Percentiles rank a stretch among this genome's conserved stretches.
phyloP scores from a whole-genome alignment of 2,797 vertebrate genomes.

The Lacerta viridis region DNA sequence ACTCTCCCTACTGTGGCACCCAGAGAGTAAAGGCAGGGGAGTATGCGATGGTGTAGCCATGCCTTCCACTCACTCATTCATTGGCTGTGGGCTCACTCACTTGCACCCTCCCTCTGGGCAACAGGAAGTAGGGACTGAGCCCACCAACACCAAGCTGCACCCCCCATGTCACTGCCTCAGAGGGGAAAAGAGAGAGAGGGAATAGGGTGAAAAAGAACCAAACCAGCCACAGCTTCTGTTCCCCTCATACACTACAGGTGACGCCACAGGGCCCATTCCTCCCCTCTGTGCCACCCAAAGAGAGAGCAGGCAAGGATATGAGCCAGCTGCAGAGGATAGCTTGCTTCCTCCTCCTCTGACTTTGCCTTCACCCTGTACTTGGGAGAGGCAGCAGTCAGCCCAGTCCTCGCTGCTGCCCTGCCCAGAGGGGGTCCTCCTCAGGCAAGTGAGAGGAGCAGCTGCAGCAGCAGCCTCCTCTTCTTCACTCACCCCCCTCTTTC shows the following conservation, averaged over 20 bases:
- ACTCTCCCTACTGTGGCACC: background rate
- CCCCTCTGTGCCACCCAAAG: no score
- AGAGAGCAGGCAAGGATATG: background rate
- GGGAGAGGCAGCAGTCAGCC: background rate
- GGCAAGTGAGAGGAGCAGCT: background rate
- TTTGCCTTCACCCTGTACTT: background rate
- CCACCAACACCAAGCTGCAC: background rate
- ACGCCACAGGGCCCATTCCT: no score
- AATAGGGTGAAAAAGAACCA: background rate
- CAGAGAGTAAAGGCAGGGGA: background rate
- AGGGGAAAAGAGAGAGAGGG: no score
- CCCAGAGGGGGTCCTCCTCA: background rate
- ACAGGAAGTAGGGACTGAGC: background rate
- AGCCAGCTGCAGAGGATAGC: background rate
- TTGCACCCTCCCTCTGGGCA: background rate
- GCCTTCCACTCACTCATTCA: background rate
- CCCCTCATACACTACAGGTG: background rate
- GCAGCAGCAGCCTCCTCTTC: background rate
- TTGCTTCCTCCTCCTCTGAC: background rate
- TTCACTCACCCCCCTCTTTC: no score
- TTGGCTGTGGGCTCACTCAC: background rate
- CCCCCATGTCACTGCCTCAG: background rate
- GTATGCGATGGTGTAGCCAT: background rate
- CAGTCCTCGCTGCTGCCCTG: background rate
- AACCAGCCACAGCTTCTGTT: background rate